These are phyloP conservation scores for Callochromis pleurospilus DNA, from an alignment of 2,113 vertebrate species.

Conservation along the genomic window DNA sequence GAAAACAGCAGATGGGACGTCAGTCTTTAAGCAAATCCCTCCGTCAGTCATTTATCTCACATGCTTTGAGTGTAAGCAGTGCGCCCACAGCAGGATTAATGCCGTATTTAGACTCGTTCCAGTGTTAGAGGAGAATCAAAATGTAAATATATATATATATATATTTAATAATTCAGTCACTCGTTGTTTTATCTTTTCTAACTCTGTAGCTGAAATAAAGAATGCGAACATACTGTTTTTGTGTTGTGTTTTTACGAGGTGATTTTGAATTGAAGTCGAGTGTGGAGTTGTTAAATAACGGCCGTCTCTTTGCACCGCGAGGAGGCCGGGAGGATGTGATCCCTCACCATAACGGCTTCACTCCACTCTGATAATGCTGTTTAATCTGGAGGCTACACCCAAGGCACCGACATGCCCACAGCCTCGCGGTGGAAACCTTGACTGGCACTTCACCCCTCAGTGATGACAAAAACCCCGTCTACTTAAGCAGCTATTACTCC, in stretches of 20 bases:
- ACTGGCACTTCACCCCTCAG: slow-evolving; percentile 62
- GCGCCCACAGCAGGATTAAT: neutral
- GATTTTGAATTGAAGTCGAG: neutral
- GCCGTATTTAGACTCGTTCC: neutral
- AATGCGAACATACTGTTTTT: neutral
- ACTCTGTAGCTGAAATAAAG: neutral
- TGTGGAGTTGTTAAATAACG: neutral
- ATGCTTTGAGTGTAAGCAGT: neutral
- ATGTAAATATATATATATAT: neutral
- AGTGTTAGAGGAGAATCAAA: neutral
- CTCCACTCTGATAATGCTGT: slow-evolving; percentile 40
- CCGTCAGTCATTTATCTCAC: neutral
- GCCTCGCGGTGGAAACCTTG: slow-evolving; percentile 54
- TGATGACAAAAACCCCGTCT: slow-evolving; percentile 56
- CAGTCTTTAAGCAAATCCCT: neutral
- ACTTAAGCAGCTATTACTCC: slow-evolving; percentile 66
- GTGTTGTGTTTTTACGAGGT: neutral
- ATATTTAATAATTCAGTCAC: neutral
- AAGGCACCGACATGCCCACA: slow-evolving; percentile 29
- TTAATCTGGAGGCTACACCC: slow-evolving; percentile 46
- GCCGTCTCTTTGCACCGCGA: neutral
- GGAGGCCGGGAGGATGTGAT: slow-evolving; percentile 27
- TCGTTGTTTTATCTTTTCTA: neutral
- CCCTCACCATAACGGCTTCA: slow-evolving; percentile 35
- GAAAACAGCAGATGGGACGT: neutral